Conservation (phyloP, 1,140 invertebrate genomes). For the Polypedilum pembai region DNA sequence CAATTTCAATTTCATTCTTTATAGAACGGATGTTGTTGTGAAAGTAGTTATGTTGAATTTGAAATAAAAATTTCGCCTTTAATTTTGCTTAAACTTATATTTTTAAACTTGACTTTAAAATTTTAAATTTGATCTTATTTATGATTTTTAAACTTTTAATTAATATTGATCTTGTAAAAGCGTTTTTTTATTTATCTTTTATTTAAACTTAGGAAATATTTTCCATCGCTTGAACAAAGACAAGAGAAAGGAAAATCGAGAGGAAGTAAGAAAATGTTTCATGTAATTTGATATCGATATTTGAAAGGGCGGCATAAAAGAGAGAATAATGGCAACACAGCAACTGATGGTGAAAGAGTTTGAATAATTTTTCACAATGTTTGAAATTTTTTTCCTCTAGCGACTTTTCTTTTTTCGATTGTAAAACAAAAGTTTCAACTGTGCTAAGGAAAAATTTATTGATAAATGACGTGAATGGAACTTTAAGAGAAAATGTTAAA, state of each 20-base stretch:
- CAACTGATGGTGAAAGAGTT: background rate
- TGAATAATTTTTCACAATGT: background rate
- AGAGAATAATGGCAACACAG: too few species aligned
- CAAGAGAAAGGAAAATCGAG: background rate
- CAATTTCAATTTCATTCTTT: too few species aligned
- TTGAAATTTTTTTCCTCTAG: background rate
- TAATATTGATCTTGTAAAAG: too few species aligned
- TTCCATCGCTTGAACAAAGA: background rate
- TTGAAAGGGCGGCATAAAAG: background rate
- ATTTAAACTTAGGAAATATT: too few species aligned
- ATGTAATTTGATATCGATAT: conserved; percentile 19
- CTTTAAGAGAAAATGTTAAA: background rate
- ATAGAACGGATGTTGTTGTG: too few species aligned
- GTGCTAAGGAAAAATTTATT: background rate
- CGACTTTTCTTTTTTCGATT: background rate
- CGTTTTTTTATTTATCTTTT: too few species aligned
- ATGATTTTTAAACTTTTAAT: too few species aligned
- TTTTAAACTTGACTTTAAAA: too few species aligned
- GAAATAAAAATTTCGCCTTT: too few species aligned
- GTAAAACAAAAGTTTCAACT: background rate
- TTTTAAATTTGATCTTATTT: too few species aligned
- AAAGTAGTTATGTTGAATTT: too few species aligned
- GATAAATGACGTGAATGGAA: conserved; percentile 24
- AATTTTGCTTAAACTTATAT: too few species aligned
- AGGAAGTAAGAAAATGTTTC: background rate